Base-by-base conservation (phyloP, 1,140 invertebrate genomes). In the Carcinoscorpius rotundicauda region DNA sequence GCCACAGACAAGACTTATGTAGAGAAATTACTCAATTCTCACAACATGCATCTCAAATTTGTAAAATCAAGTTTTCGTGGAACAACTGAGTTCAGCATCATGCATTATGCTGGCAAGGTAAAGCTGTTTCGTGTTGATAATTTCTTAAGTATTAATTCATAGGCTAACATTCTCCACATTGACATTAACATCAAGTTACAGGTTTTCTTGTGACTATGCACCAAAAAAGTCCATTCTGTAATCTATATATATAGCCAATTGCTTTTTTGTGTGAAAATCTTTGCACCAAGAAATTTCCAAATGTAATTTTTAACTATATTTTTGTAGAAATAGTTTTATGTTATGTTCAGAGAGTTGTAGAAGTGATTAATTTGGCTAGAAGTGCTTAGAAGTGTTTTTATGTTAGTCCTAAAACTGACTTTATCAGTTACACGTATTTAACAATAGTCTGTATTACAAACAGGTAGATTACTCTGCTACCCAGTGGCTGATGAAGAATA, bases 401-500 rank as follows among this genome's bases (percentile, higher is more conserved):
- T 29, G 29, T 29, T 29, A 29, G 29, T 29, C 29, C 29, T 29
- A 29, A 29, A 29, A 29, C 29, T 29, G 2, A 29, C 29, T 29
- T 29, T 29, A 29, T 29, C 29, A 29, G 29, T 29, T 29, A 29
- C 29, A 29, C 29, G 2, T 29, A 29, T 29, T 29, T 29, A 29
- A 29, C 29, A 29, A 29, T 29, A 61, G 6, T 29, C 51, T 55
- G 6, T 57, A 4, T 70, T 63, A 58, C 61, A 68, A 6, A 10
- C 70, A 84, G 76, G 86, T 99, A 6, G 95, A 99, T 77, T 99
- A 99, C 76, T 93, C 89, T 8, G 94, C 94, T 0, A 85, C 86
- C n/a, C 87, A 97, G 73, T 99, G 97, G 97, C 78, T 99, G 51
- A 97, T 98, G 91, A 99, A 99, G 82, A 99, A 99, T 77, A 99